phyloP scores from a whole-genome alignment of 2,797 vertebrate species.

The Phataginus tetradactyla region DNA sequence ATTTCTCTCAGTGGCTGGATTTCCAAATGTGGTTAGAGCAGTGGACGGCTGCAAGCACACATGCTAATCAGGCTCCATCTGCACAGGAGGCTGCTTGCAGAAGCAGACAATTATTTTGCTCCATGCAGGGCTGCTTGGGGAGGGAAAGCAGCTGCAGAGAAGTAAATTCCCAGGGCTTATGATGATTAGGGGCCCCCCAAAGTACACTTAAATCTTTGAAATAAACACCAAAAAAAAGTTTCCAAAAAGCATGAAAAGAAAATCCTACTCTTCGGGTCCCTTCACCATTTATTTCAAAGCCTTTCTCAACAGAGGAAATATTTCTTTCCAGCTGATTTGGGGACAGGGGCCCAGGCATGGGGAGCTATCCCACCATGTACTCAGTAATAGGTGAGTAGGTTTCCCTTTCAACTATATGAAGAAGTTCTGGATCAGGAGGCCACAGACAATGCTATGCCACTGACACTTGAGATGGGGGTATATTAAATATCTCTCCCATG shows the following conservation, averaged over 20 bases:
- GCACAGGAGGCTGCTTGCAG: conserved; percentile 84
- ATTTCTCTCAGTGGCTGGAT: conserved; percentile 77
- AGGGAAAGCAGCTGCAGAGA: conserved; percentile 85
- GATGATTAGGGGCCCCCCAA: conserved; percentile 81
- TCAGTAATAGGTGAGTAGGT: conserved; percentile 69
- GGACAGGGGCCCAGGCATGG: conserved; percentile 54
- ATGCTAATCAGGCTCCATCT: conserved; percentile 82
- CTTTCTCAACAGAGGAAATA: conserved; percentile 75
- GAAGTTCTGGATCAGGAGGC: conserved; percentile 75
- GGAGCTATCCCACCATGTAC: conserved; percentile 41
- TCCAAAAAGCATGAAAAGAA: conserved; percentile 76
- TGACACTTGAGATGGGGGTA: conserved; percentile 67
- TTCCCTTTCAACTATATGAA: conserved; percentile 83
- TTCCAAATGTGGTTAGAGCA: conserved; percentile 79
- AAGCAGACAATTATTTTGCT: conserved; percentile 84
- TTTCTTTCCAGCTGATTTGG: conserved; percentile 73
- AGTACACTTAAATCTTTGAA: conserved; percentile 85
- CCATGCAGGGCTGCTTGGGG: conserved; percentile 73
- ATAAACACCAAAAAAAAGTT: conserved; percentile 81
- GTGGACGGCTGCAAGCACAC: conserved; percentile 71
- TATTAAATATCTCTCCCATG: conserved; percentile 76
- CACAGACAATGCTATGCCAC: conserved; percentile 68
- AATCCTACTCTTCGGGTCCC: conserved; percentile 75
- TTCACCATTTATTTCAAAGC: conserved; percentile 80
- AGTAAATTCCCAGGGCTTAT: conserved; percentile 85